Evolutionary conservation across 2,113 vertebrate genomes (phyloP), one percentile per base, ranked within the genome.

Genomic region (Tragulus kanchil): DNA sequence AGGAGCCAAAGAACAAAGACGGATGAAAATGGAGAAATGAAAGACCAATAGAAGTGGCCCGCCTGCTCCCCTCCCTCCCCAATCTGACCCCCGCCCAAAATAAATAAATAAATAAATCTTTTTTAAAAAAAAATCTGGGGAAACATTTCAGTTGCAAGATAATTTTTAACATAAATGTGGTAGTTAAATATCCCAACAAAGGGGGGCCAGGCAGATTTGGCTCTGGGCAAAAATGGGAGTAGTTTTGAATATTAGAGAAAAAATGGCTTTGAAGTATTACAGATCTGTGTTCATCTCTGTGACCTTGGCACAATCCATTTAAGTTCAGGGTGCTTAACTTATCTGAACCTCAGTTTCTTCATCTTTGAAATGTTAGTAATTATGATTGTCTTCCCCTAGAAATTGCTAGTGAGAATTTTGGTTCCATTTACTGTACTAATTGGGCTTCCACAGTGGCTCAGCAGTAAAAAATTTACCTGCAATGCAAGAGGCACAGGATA

Each of bases 301-400:
- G 23, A 6, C 52, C 25, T 25, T 54, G 79, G n/a, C 26, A 36
- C 48, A 89, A 92, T 61, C 26, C 65, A 28, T 52, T 67, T 84
- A 61, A 84, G 10, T 45, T 78, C 59, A 54, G 93, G n/a, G 89
- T 84, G n/a, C 25, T 50, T 92, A 36, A 73, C 64, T 85, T 78
- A 89, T 90, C 69, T 93, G 71, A 69, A 56, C 54, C 15, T 90
- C 84, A 45, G 8, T 71, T 85, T 89, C 42, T 67, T 78, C 79
- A 45, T 93, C 61, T 93, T 54, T 56, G 48, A 82, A 75, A 82
- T 56, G 26, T 21, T 45, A 16, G 16, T 54, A 56, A 61, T 64
- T 85, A 16, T 28, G 54, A 85, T 85, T 65, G 54, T 52, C 36
- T 56, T 88, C 21, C 14, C 4, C 45, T n/a, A 89, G 85, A 85